Percentiles rank a stretch among this genome's conserved stretches.
Evolutionary conservation across 2,888 invertebrate species (phyloP).

Genomic region (Seira sanloemensis): DNA sequence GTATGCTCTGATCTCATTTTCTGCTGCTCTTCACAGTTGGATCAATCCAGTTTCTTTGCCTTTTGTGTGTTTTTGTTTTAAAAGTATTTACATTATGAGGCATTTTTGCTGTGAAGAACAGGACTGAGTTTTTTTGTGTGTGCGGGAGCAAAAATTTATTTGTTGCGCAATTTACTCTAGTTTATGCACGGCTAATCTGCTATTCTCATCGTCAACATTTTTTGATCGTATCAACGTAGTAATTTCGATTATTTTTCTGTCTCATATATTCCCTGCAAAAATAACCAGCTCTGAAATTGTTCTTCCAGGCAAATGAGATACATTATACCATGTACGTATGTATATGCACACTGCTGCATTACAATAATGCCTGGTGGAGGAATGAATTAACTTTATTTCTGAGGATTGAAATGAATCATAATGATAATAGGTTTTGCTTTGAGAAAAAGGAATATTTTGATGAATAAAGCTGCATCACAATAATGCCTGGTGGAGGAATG

Average conservation of each 20-base stretch:
- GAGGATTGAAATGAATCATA: not conserved
- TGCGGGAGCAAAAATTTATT: not conserved
- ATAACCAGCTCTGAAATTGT: not conserved
- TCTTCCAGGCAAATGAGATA: conserved; percentile 2
- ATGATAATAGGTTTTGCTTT: conserved; percentile 16
- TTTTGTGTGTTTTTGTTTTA: not conserved
- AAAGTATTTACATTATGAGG: not conserved
- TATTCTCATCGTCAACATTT: conserved; percentile 35
- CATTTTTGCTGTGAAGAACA: not conserved
- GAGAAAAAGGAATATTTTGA: not conserved
- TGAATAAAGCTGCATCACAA: conserved; percentile 23
- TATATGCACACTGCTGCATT: conserved; percentile 17
- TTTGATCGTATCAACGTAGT: conserved; percentile 18
- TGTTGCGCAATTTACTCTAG: conserved; percentile 37
- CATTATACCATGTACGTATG: no score
- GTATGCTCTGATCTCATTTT: conserved; percentile 11
- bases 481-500: conserved; percentile 24
- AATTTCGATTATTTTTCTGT: conserved; percentile 17
- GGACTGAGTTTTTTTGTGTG: not conserved
- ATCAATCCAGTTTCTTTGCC: conserved; percentile 13
- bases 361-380: conserved; percentile 25
- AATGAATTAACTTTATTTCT: conserved; percentile 33
- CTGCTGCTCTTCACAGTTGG: conserved; percentile 5
- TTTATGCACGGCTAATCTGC: conserved; percentile 45
- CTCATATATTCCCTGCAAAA: conserved; percentile 20